These are phyloP conservation scores for Sogatella furcifera DNA, from an alignment of 1,140 invertebrate species.

Conservation along the genomic window DNA sequence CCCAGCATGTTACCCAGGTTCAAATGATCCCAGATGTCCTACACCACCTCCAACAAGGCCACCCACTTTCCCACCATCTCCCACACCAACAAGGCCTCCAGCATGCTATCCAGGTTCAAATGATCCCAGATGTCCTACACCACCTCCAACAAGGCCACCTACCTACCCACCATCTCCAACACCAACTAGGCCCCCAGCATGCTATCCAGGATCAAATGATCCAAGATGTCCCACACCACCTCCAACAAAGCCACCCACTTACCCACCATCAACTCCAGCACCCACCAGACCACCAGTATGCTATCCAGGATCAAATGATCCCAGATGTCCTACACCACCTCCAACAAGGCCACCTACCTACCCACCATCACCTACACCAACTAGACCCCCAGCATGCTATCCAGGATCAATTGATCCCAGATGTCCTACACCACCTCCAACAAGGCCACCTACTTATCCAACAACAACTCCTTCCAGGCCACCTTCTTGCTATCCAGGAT, in stretches of 20 bases:
- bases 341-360: slow-evolving; percentile 26
- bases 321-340: slow-evolving; percentile 15
- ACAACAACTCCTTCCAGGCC: slow-evolving; percentile 30
- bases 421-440: slow-evolving; percentile 31
- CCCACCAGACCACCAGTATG: slow-evolving; percentile 18
- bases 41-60: slow-evolving; percentile 14
- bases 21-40: slow-evolving; percentile 28
- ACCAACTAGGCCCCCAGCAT: slow-evolving; percentile 12
- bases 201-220: slow-evolving; percentile 25
- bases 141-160: slow-evolving; percentile 7
- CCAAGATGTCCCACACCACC: slow-evolving; percentile 27
- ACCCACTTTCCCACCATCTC: neutral
- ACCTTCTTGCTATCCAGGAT: slow-evolving; percentile 27
- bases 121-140: slow-evolving; percentile 12
- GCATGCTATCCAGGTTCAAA: slow-evolving; percentile 26
- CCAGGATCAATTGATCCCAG: slow-evolving; percentile 28
- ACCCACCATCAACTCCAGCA: too few relatives aligned
- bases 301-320: slow-evolving; percentile 24
- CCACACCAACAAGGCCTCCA: neutral
- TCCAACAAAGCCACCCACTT: too few relatives aligned
- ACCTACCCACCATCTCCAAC: slow-evolving; percentile 24
- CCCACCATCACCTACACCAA: slow-evolving; percentile 22
- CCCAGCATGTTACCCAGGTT: slow-evolving; percentile 27
- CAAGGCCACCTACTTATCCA: slow-evolving; percentile 35
- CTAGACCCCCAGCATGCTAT: slow-evolving; percentile 11